Evolutionary conservation across 2,888 invertebrate species (phyloP).

Genomic region (Chrysomela aeneicollis): DNA sequence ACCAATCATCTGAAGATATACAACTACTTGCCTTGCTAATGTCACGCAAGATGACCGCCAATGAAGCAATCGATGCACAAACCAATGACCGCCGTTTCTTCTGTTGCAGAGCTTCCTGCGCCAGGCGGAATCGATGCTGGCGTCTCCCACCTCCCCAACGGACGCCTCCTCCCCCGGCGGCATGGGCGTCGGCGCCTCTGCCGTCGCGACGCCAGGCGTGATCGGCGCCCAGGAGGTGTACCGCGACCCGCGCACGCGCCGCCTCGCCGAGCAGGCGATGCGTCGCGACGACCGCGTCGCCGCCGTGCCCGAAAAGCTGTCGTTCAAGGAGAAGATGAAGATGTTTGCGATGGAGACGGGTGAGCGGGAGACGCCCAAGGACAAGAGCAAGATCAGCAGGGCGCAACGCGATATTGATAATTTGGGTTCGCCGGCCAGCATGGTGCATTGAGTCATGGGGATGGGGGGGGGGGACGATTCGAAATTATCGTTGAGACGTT

Average conservation of each 20-base stretch:
- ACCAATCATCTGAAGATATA: too few relatives aligned
- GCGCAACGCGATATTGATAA: conserved; percentile 94
- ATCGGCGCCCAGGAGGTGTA: conserved; percentile 99
- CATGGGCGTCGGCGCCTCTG: conserved; percentile 46
- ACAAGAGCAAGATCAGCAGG: conserved; percentile 94
- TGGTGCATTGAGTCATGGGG: conserved; percentile 47
- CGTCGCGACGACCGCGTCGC: conserved; percentile 69
- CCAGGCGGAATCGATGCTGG: conserved; percentile 82
- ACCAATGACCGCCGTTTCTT: neutral
- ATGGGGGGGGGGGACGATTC: too few relatives aligned
- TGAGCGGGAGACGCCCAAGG: conserved; percentile 89
- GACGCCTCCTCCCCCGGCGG: conserved; percentile 61
- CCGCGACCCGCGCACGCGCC: conserved; percentile 88
- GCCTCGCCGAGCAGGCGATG: conserved; percentile 79
- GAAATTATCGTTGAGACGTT: too few relatives aligned
- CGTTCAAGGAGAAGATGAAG: conserved; percentile 99
- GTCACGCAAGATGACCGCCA: too few relatives aligned
- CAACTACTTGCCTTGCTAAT: too few relatives aligned
- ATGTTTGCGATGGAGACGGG: conserved; percentile 98
- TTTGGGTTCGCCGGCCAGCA: conserved; percentile 61
- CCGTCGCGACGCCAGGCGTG: conserved; percentile 85
- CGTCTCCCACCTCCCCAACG: conserved; percentile 77
- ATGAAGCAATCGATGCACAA: too few relatives aligned
- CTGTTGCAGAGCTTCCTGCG: conserved; percentile 74
- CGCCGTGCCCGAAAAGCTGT: conserved; percentile 88